These are phyloP conservation scores for Pherbina coryleti DNA, from an alignment of 2,888 invertebrate genomes.

Conservation along the genomic window DNA sequence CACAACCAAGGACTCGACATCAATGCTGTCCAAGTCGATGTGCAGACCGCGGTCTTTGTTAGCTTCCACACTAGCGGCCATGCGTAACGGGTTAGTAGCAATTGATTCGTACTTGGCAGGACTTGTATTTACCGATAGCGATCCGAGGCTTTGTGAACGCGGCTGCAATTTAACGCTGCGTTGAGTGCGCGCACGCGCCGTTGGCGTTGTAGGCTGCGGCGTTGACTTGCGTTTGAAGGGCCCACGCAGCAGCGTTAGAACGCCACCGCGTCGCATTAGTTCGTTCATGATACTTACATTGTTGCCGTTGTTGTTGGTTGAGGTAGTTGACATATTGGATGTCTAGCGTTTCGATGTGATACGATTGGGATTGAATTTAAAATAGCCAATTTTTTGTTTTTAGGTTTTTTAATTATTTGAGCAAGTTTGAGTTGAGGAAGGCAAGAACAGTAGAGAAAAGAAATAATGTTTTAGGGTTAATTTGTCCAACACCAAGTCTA, in stretches of 20 bases:
- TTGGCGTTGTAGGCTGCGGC: slow-evolving; percentile 65
- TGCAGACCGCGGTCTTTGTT: slow-evolving; percentile 54
- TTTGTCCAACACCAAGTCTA: background rate
- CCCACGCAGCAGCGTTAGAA: slow-evolving; percentile 66
- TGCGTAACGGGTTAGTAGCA: slow-evolving; percentile 63
- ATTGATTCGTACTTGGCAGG: slow-evolving; percentile 62
- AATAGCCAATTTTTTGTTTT: no score
- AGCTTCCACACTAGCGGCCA: slow-evolving; percentile 64
- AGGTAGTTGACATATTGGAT: slow-evolving; percentile 25
- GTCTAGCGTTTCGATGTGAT: background rate
- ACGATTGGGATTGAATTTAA: no score
- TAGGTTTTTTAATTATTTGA: no score
- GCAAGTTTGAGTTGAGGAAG: background rate
- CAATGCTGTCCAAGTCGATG: slow-evolving; percentile 48
- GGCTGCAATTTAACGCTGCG: slow-evolving; percentile 61
- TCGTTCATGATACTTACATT: slow-evolving; percentile 66
- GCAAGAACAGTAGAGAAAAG: background rate
- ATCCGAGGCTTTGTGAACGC: slow-evolving; percentile 68
- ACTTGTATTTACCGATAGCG: slow-evolving; percentile 69
- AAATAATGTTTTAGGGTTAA: background rate
- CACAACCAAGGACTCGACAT: slow-evolving; percentile 56
- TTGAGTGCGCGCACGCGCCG: slow-evolving; percentile 56
- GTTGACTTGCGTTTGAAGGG: slow-evolving; percentile 67
- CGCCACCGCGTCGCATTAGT: slow-evolving; percentile 66
- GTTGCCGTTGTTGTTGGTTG: slow-evolving; percentile 51